Conservation (phyloP, 2,113 vertebrate species). For the Leucopsar rothschildi region DNA sequence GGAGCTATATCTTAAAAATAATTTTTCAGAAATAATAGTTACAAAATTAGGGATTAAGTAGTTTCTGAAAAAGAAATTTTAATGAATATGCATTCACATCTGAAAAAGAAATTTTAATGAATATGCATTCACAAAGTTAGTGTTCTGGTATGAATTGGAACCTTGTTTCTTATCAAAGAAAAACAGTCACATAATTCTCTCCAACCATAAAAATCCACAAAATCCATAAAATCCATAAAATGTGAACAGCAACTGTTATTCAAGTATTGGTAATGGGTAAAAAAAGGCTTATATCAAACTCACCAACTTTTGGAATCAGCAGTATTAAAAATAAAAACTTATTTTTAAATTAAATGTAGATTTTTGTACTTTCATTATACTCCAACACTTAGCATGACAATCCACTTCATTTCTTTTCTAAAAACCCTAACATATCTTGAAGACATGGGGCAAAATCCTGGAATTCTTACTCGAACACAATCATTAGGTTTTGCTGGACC, state of each 20-base stretch:
- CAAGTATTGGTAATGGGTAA: neutral
- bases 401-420: neutral
- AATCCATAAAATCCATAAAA: neutral
- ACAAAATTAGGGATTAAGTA: neutral
- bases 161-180: neutral
- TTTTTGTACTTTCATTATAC: neutral
- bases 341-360: neutral
- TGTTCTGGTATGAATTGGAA: neutral
- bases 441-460: neutral
- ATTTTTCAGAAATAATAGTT: neutral
- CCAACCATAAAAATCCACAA: neutral
- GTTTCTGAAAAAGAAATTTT: neutral
- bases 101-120: neutral
- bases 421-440: neutral
- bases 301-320: neutral
- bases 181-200: accelerated
- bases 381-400: neutral
- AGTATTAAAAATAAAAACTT: neutral
- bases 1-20: neutral
- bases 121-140: neutral
- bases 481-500: neutral
- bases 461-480: neutral
- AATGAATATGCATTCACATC: neutral
- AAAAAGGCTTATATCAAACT: neutral
- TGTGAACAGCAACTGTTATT: neutral